These are phyloP conservation scores for Ophion ellenae DNA, from an alignment of 2,888 invertebrate genomes.

Conservation along the genomic window DNA sequence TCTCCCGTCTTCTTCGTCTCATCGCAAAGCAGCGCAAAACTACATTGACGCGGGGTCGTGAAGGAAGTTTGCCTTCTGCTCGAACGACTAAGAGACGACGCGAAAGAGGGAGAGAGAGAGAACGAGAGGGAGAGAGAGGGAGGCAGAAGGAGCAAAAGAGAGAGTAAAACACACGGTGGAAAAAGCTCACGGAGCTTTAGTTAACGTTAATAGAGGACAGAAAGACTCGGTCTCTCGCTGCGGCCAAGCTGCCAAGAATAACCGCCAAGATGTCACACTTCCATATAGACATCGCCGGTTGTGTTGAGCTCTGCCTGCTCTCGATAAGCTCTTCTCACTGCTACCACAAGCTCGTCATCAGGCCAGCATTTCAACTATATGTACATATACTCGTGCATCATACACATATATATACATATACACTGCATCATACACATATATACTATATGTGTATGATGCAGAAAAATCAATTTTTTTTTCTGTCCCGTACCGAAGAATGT, in stretches of 20 bases:
- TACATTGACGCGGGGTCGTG: constrained; percentile 46
- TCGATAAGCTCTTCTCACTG: constrained; percentile 71
- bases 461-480: constrained; percentile 20
- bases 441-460: constrained; percentile 31
- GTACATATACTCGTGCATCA: no score
- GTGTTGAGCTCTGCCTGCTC: constrained; percentile 64
- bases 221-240: constrained; percentile 64
- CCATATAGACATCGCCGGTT: constrained; percentile 80
- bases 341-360: constrained; percentile 32
- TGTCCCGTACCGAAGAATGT: no score
- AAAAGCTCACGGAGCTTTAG: constrained; percentile 68
- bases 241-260: constrained; percentile 79
- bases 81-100: constrained; percentile 16
- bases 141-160: not conserved
- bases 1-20: constrained; percentile 41
- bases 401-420: no score
- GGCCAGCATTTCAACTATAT: constrained; percentile 18
- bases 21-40: constrained; percentile 42
- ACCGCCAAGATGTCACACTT: constrained; percentile 83
- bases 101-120: not conserved
- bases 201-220: constrained; percentile 77
- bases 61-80: constrained; percentile 46
- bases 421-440: no score
- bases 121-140: not conserved
- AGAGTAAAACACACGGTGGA: not conserved